Conservation (phyloP, 2,797 vertebrate genomes). For the Myotis daubentonii region DNA sequence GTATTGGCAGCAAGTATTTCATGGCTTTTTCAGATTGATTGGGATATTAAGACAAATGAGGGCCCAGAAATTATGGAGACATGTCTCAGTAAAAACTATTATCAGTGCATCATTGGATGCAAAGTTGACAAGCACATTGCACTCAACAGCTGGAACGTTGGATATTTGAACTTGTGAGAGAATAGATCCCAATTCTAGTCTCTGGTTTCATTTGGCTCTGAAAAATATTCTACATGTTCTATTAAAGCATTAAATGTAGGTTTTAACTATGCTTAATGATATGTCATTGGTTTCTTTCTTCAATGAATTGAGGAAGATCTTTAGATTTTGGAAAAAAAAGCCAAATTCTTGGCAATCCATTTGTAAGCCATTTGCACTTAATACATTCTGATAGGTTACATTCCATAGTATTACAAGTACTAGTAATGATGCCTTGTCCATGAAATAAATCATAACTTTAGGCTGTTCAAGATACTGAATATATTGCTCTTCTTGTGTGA, state of each 20-base stretch:
- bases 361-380: conserved; percentile 52
- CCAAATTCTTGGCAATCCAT: conserved; percentile 50
- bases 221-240: conserved; percentile 52
- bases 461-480: not conserved
- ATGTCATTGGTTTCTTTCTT: conserved; percentile 24
- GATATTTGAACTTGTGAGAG: conserved; percentile 56
- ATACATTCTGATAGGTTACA: conserved; percentile 38
- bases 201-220: conserved; percentile 50
- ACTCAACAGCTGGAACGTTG: conserved; percentile 57
- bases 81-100: conserved; percentile 69
- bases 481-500: not conserved
- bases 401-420: conserved; percentile 27
- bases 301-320: conserved; percentile 39
- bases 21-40: conserved; percentile 33
- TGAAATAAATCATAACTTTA: conserved; percentile 63
- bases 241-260: conserved; percentile 58
- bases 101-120: conserved; percentile 49
- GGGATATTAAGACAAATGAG: conserved; percentile 52
- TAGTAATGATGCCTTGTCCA: conserved; percentile 46
- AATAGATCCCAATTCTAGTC: conserved; percentile 33
- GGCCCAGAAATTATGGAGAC: conserved; percentile 35
- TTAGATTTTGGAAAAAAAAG: conserved; percentile 39
- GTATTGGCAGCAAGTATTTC: conserved; percentile 45
- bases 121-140: conserved; percentile 66
- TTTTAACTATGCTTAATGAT: conserved; percentile 67